Evolutionary conservation across 2,797 vertebrate species (phyloP).

Genomic region (Lutjanus campechanus): DNA sequence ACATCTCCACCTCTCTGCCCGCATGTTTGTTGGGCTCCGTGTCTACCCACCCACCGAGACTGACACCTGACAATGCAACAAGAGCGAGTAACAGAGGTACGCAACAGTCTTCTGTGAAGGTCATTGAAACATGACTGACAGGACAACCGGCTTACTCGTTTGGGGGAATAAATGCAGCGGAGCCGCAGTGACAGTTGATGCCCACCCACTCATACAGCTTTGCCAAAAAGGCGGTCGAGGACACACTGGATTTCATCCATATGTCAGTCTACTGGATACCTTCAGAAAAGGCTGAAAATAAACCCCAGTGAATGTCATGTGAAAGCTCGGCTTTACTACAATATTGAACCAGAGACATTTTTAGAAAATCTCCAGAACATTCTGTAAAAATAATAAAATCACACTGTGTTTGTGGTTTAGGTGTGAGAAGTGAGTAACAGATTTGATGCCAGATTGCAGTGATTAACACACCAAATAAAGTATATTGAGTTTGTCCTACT

Average conservation of each 20-base stretch:
- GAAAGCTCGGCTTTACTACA: slow-evolving; percentile 22
- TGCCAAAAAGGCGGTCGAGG: slow-evolving; percentile 57
- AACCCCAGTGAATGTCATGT: slow-evolving; percentile 1
- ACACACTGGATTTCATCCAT: slow-evolving; percentile 60
- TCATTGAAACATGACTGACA: slow-evolving; percentile 74
- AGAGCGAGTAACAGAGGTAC: slow-evolving; percentile 48
- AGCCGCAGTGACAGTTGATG: slow-evolving; percentile 70
- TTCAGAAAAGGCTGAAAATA: slow-evolving; percentile 55
- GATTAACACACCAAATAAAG: slow-evolving; percentile 55
- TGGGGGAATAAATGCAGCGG: slow-evolving; percentile 62
- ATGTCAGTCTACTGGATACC: slow-evolving; percentile 58
- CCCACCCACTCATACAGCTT: slow-evolving; percentile 67
- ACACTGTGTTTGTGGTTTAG: slow-evolving; percentile 23
- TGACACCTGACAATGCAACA: slow-evolving; percentile 70
- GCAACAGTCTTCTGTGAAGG: slow-evolving; percentile 63
- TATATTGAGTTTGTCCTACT: slow-evolving; percentile 28
- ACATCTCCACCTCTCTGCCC: slow-evolving; percentile 51
- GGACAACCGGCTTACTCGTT: slow-evolving; percentile 67
- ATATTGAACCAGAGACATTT: neutral
- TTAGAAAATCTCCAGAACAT: slow-evolving; percentile 3
- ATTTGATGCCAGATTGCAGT: slow-evolving; percentile 50
- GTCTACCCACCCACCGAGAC: slow-evolving; percentile 67
- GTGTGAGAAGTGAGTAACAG: slow-evolving; percentile 45
- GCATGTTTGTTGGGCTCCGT: slow-evolving; percentile 60
- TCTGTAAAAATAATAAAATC: slow-evolving; percentile 29